Evolutionary conservation across 2,113 vertebrate species (phyloP).

Genomic region (Motacilla alba): DNA sequence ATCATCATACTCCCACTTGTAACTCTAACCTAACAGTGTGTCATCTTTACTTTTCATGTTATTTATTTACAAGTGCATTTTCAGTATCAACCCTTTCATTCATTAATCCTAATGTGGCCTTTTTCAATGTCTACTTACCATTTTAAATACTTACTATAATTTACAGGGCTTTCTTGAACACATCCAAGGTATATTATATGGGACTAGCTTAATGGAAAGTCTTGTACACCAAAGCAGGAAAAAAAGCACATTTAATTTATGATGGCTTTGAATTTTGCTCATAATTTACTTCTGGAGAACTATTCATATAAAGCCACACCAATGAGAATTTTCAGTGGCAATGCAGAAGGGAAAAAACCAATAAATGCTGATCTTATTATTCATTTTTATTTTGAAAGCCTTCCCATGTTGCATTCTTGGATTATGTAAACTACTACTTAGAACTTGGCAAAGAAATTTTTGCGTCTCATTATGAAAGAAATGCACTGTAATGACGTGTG

Average conservation of each 20-base stretch:
- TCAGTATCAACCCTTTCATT: constrained; percentile 79
- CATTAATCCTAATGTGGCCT: constrained; percentile 85
- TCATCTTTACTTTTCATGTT: constrained; percentile 77
- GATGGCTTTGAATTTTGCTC: constrained; percentile 77
- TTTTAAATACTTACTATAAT: constrained; percentile 84
- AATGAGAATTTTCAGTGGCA: constrained; percentile 67
- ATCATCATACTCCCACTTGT: constrained; percentile 67
- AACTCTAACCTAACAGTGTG: constrained; percentile 77
- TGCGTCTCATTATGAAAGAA: background rate
- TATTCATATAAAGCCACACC: constrained; percentile 69
- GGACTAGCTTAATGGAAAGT: constrained; percentile 82
- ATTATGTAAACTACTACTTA: constrained; percentile 67
- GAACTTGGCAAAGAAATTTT: constrained; percentile 46
- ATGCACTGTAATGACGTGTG: background rate
- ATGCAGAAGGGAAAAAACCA: constrained; percentile 56
- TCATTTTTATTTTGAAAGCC: constrained; percentile 62
- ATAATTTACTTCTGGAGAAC: constrained; percentile 77
- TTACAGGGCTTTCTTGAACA: constrained; percentile 81
- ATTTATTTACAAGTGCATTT: constrained; percentile 84
- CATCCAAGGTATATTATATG: constrained; percentile 84
- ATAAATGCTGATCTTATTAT: constrained; percentile 68
- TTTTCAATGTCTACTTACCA: constrained; percentile 82
- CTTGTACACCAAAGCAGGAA: constrained; percentile 75
- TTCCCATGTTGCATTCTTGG: constrained; percentile 41
- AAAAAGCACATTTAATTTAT: constrained; percentile 77